phyloP scores from a whole-genome alignment of 2,797 vertebrate genomes.

The Megaceryle alcyon region DNA sequence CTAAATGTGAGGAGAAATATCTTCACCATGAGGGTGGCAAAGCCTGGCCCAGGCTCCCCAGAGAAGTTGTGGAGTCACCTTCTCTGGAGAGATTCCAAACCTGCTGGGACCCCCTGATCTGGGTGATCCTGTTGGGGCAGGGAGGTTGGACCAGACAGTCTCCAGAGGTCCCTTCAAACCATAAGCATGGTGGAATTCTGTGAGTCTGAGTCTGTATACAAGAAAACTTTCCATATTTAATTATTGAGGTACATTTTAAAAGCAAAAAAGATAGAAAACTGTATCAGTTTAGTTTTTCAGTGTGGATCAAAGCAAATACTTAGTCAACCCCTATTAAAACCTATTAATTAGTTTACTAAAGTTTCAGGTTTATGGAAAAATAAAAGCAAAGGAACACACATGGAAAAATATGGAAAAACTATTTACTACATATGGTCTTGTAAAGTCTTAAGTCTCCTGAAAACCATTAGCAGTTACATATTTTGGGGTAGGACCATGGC shows the following conservation, averaged over 20 bases:
- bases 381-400: background rate
- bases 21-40: too few species aligned
- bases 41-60: too few species aligned
- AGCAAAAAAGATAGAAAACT: background rate
- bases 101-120: too few species aligned
- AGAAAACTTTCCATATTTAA: background rate
- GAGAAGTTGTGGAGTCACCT: too few species aligned
- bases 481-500: background rate
- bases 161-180: background rate
- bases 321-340: background rate
- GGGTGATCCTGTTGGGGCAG: too few species aligned
- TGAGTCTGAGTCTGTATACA: background rate
- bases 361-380: background rate
- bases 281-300: background rate
- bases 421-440: accelerated
- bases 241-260: background rate
- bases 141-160: background rate
- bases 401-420: background rate
- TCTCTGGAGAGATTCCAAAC: too few species aligned
- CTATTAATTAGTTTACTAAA: background rate
- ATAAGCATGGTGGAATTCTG: background rate
- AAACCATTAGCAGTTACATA: background rate
- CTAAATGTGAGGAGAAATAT: too few species aligned
- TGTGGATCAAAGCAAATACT: background rate
- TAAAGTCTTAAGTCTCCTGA: background rate